Conservation (phyloP, 1,140 invertebrate species). For the Tetramorium parvispinum region DNA sequence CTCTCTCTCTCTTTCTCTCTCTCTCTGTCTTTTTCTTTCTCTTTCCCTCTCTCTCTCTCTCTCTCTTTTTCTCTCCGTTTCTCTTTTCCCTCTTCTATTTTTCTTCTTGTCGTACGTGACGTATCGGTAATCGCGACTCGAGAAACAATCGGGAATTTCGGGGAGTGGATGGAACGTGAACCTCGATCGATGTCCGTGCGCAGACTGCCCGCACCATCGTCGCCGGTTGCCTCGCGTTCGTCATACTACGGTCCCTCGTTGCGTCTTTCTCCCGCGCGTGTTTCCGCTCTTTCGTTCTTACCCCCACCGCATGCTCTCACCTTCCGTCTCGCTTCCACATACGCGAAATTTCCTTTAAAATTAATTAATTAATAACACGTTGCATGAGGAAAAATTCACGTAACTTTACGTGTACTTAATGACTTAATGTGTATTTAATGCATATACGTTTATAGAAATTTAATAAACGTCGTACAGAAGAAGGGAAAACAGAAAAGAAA, state of each 20-base stretch:
- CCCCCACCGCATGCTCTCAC: constrained; percentile 54
- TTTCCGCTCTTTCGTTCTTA: constrained; percentile 52
- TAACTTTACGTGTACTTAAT: not conserved
- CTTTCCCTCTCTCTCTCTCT: not conserved
- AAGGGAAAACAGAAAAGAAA: not conserved
- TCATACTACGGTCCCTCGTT: constrained; percentile 63
- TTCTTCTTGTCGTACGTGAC: constrained; percentile 2
- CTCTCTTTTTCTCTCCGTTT: not conserved
- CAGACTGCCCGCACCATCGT: constrained; percentile 79
- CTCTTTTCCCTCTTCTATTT: not conserved
- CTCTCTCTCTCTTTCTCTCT: not conserved
- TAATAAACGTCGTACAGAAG: not conserved
- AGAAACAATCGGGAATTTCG: constrained; percentile 76
- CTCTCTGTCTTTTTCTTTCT: not conserved
- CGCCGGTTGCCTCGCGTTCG: constrained; percentile 72
- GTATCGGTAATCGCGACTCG: constrained; percentile 61
- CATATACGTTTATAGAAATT: not conserved
- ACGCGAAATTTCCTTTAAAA: constrained; percentile 6
- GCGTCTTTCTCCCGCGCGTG: constrained; percentile 60
- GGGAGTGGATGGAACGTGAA: constrained; percentile 72
- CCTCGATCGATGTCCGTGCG: constrained; percentile 83
- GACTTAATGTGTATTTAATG: not conserved
- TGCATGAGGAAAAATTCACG: constrained; percentile 8
- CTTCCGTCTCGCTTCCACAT: constrained; percentile 58
- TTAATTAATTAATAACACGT: constrained; percentile 14